Conservation (phyloP, 2,888 invertebrate species). For the Aleiodes alternator region DNA sequence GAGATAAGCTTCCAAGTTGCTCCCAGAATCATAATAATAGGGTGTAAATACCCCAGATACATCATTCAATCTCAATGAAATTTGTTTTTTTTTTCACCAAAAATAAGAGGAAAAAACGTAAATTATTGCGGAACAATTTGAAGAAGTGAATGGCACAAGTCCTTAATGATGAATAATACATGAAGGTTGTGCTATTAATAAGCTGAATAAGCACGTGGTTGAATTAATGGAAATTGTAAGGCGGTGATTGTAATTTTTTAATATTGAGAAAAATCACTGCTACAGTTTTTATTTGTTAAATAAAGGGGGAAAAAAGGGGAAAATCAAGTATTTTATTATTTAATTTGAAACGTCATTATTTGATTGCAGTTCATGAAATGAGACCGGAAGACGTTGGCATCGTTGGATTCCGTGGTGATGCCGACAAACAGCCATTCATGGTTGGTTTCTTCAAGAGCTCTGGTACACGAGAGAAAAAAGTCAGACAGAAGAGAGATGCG, state of each 20-base stretch:
- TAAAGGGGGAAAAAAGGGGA: slow-evolving; percentile 10
- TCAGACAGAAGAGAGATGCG: slow-evolving; percentile 78
- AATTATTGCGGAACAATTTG: slow-evolving; percentile 25
- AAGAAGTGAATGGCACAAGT: slow-evolving; percentile 51
- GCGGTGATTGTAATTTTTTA: slow-evolving; percentile 28
- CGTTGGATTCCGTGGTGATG: slow-evolving; percentile 84
- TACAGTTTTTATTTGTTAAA: neutral
- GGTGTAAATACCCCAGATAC: too few species aligned
- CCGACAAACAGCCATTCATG: slow-evolving; percentile 93
- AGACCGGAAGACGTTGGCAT: slow-evolving; percentile 91
- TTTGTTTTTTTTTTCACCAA: too few species aligned
- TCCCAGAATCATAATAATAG: too few species aligned
- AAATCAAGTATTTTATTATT: slow-evolving; percentile 26
- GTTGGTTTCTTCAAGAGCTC: slow-evolving; percentile 90
- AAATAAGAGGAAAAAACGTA: too few species aligned
- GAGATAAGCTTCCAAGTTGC: too few species aligned
- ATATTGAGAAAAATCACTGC: neutral
- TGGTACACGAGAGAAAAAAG: slow-evolving; percentile 77
- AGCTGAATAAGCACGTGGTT: slow-evolving; percentile 57
- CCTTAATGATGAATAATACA: slow-evolving; percentile 71
- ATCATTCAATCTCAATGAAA: too few species aligned
- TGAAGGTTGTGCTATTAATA: slow-evolving; percentile 73
- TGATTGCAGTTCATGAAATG: slow-evolving; percentile 83
- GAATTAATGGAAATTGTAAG: slow-evolving; percentile 59
- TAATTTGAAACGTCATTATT: slow-evolving; percentile 50